Conservation (phyloP, 2,113 vertebrate genomes). For the Noturus placidus region DNA sequence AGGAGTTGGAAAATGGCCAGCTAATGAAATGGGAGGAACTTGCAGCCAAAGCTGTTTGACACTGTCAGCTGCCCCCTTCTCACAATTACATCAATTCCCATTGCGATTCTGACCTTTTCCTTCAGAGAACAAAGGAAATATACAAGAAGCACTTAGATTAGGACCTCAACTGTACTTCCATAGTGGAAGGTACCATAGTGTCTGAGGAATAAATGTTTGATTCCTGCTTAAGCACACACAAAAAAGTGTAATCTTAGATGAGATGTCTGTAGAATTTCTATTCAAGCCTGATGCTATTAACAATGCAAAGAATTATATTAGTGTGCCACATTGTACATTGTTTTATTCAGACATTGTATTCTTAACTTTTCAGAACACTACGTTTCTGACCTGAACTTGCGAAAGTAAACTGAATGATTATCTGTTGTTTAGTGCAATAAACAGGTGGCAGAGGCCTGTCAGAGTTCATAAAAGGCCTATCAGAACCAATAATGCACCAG, state of each 20-base stretch:
- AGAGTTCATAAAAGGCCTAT: constrained; percentile 76
- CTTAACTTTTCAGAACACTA: not conserved
- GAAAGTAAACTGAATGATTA: constrained; percentile 30
- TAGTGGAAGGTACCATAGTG: not conserved
- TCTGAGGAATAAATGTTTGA: not conserved
- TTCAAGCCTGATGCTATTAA: not conserved
- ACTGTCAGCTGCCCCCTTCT: constrained; percentile 63
- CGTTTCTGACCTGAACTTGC: not conserved
- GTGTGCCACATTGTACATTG: not conserved
- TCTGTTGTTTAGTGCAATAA: constrained; percentile 39
- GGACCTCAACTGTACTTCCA: not conserved
- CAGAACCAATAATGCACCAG: constrained; percentile 70
- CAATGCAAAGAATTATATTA: not conserved
- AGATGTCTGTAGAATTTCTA: not conserved
- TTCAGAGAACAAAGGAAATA: constrained; percentile 63
- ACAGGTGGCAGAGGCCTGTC: constrained; percentile 59
- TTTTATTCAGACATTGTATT: not conserved
- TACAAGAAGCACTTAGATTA: constrained; percentile 29
- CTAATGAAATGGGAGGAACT: constrained; percentile 62
- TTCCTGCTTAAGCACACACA: not conserved
- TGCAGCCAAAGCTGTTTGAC: constrained; percentile 57
- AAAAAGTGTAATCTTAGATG: not conserved
- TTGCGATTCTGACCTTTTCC: constrained; percentile 71
- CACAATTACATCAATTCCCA: constrained; percentile 71
- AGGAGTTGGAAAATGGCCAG: constrained; percentile 58